These are phyloP conservation scores for Stenotaenia linearis DNA, from an alignment of 2,888 invertebrate species.

Conservation along the genomic window DNA sequence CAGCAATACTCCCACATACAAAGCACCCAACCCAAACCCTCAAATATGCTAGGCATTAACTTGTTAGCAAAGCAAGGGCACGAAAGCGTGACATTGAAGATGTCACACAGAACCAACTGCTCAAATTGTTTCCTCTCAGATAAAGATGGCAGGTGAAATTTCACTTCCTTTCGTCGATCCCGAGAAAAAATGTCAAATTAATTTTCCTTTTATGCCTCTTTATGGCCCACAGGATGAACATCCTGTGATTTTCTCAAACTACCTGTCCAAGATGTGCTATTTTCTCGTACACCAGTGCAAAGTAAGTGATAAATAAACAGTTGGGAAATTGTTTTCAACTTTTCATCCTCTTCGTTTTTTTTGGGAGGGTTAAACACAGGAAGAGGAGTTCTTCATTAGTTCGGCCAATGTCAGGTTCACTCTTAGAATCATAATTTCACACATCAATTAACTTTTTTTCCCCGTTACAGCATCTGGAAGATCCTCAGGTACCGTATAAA, in stretches of 20 bases:
- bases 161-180: background rate
- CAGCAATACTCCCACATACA: background rate
- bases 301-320: background rate
- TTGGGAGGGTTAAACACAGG: background rate
- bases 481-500: conserved; percentile 1
- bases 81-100: background rate
- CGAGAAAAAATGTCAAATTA: background rate
- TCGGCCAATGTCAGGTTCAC: background rate
- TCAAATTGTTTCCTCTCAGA: background rate
- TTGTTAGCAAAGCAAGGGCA: background rate
- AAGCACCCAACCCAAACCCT: background rate
- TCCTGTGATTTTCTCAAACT: conserved; percentile 14
- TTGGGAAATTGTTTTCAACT: background rate
- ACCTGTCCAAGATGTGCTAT: conserved; percentile 23
- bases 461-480: background rate
- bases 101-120: background rate
- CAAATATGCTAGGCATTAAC: background rate
- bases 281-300: conserved; percentile 3
- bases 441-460: background rate
- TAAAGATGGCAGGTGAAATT: background rate
- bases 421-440: background rate
- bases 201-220: background rate
- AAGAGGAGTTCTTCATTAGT: background rate
- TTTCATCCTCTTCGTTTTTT: background rate
- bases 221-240: background rate